Evolutionary conservation across 1,140 invertebrate genomes (phyloP), one percentile per base, ranked within the genome.

Genomic region (Bombus sylvicola): DNA sequence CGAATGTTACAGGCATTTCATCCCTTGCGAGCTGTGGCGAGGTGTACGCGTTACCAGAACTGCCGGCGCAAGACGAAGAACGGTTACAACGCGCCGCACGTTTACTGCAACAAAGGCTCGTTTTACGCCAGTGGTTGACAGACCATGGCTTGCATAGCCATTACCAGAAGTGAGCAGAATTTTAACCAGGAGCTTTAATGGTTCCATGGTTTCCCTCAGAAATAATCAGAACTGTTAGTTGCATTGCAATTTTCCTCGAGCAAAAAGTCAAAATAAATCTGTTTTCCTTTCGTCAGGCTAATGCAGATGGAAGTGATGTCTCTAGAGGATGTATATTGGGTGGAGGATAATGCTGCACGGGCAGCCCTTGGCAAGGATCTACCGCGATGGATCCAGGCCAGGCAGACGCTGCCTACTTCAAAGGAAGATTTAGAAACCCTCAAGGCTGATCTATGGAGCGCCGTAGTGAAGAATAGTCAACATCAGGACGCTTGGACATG

Each of bases 401-500:
- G 98, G 12, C 97, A 98, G 92, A 96, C 96, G 47, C 94, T 98
- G 88, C 98, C 98, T 71, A 97, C 97, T 39, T 97, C 97, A 68
- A 97, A 98, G 93, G 96, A 97, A 82, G 96, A 97, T 89, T 95
- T 98, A 90, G 97, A 97, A 90, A 95, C 96, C 4, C 93, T 98
- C 2, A 98, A 98, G 94, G 96, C 97, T 0, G 97, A 98, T 91
- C 96, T 98, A n/a, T 98, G 98, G 98, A 98, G 97, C 83, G 97
- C 97, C 39, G 97, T 98, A 66, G 97, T 98, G n/a, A 98, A 98
- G 94, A 97, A 96, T 90, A 98, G 97, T 91, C 97, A 98, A 93
- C 97, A 98, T 92, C 97, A 98, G 92, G 97, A 98, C 95, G 97
- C 97, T 64, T 98, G 98, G 97, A 98, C 97, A 91, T 98, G 97